phyloP scores from a whole-genome alignment of 2,888 invertebrate species.

The Eupithecia centaureata region DNA sequence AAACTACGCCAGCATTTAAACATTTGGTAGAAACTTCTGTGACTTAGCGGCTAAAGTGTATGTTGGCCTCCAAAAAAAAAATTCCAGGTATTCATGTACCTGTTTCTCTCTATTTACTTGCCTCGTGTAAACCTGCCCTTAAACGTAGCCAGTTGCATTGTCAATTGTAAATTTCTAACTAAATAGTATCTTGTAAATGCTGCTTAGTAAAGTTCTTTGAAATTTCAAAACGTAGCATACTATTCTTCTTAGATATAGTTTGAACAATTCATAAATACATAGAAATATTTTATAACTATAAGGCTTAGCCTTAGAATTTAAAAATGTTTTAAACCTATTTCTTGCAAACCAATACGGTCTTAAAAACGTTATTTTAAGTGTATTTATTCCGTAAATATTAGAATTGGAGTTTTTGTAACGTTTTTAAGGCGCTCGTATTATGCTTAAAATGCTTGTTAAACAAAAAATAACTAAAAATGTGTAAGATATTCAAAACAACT shows the following conservation, averaged over 20 bases:
- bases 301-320: slow-evolving; percentile 39
- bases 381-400: not conserved
- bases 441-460: slow-evolving; percentile 26
- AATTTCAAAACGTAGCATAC: slow-evolving; percentile 35
- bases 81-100: not conserved
- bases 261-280: slow-evolving; percentile 26
- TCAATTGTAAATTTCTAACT: slow-evolving; percentile 55
- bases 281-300: slow-evolving; percentile 24
- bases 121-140: slow-evolving; percentile 42
- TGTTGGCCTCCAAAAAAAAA: not conserved
- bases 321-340: slow-evolving; percentile 28
- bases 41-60: not conserved
- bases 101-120: slow-evolving; percentile 11
- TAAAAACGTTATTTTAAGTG: slow-evolving; percentile 8
- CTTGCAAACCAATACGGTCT: not conserved
- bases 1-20: not conserved
- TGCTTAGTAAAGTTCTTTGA: slow-evolving; percentile 27
- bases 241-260: slow-evolving; percentile 32
- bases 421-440: slow-evolving; percentile 13
- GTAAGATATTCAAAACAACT: slow-evolving; percentile 17
- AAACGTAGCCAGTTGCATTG: slow-evolving; percentile 53
- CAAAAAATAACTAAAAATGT: not conserved
- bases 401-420: not conserved
- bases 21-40: not conserved
- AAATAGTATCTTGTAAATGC: slow-evolving; percentile 24